Evolutionary conservation across 1,140 invertebrate species (phyloP).

Genomic region (Hylaeus anthracinus): DNA sequence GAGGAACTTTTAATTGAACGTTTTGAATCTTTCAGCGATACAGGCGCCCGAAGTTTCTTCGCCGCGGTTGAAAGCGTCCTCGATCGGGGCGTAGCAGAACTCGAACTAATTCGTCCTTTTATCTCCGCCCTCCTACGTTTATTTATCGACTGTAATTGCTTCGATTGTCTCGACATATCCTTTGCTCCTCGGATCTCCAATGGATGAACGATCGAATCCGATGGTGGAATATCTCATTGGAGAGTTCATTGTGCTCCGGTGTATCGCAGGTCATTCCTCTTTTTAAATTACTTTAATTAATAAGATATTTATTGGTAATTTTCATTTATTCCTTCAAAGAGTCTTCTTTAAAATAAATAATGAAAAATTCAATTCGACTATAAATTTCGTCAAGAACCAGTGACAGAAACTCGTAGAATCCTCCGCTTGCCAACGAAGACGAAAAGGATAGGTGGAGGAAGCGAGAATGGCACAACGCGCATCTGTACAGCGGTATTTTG

Average conservation of each 20-base stretch:
- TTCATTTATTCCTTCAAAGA: no score
- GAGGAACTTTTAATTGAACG: constrained; percentile 54
- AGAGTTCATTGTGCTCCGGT: neutral
- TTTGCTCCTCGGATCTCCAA: constrained; percentile 17
- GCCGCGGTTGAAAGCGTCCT: neutral
- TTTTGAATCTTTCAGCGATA: constrained; percentile 38
- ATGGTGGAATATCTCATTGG: constrained; percentile 41
- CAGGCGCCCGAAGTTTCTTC: constrained; percentile 1
- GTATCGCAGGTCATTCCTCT: no score
- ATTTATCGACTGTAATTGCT: constrained; percentile 63
- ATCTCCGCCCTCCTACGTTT: constrained; percentile 19
- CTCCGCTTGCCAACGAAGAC: neutral
- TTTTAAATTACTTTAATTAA: no score
- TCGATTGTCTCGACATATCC: constrained; percentile 58
- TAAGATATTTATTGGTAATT: no score
- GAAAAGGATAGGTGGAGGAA: neutral
- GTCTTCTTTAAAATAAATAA: no score
- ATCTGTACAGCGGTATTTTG: constrained; percentile 32
- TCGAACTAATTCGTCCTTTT: constrained; percentile 35
- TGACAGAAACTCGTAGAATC: constrained; percentile 38
- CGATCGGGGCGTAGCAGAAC: neutral
- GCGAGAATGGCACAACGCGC: neutral
- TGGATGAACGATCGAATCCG: constrained; percentile 33
- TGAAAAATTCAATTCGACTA: no score
- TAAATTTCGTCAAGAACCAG: neutral